Conservation (phyloP, 2,888 invertebrate species). For the Pherbina coryleti region DNA sequence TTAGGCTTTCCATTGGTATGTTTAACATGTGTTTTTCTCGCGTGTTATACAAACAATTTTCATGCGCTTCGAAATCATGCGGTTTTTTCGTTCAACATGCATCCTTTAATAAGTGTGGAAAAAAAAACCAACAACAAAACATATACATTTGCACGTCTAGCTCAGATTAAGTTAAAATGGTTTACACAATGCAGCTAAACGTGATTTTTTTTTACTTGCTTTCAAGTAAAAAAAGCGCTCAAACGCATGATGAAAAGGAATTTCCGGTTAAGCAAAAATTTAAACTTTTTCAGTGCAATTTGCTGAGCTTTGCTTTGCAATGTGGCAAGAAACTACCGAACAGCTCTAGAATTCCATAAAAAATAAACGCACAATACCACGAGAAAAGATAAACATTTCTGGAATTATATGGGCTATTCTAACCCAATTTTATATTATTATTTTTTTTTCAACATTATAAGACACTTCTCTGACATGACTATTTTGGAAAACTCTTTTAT, state of each 20-base stretch:
- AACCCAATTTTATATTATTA: no score
- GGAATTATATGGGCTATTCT: no score
- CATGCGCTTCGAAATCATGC: conserved; percentile 37
- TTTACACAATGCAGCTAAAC: background rate
- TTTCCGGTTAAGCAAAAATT: no score
- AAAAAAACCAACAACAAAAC: conserved; percentile 24
- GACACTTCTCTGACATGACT: no score
- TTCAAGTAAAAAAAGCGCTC: background rate
- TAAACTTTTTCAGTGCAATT: no score
- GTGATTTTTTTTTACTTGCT: background rate
- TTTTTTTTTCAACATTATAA: no score
- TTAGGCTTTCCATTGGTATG: conserved; percentile 59
- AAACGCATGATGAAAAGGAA: background rate
- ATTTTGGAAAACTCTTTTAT: no score
- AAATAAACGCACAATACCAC: no score
- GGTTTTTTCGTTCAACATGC: conserved; percentile 60
- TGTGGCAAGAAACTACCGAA: no score
- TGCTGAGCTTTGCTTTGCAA: no score
- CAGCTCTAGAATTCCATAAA: no score
- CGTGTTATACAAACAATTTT: conserved; percentile 3
- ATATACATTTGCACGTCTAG: conserved; percentile 1
- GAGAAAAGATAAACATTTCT: no score
- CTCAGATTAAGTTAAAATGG: conserved; percentile 5
- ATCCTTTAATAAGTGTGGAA: conserved; percentile 62
- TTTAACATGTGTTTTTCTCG: conserved; percentile 59